Evolutionary conservation across 2,113 vertebrate species (phyloP).

Genomic region (Lophius piscatorius): DNA sequence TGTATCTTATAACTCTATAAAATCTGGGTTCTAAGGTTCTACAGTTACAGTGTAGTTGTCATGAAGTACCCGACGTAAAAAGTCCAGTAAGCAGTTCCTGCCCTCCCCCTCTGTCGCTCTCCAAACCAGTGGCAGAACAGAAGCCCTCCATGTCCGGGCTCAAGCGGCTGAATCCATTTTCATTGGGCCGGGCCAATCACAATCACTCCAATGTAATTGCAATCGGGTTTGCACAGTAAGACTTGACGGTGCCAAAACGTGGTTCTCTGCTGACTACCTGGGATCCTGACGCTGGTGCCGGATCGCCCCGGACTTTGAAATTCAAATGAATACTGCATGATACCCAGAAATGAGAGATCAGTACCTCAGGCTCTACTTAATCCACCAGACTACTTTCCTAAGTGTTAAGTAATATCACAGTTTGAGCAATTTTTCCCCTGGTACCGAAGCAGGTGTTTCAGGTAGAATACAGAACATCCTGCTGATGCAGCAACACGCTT

Average conservation of each 20-base stretch:
- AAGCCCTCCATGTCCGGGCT: slow-evolving; percentile 27
- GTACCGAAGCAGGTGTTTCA: slow-evolving; percentile 21
- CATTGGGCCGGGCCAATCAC: slow-evolving; percentile 45
- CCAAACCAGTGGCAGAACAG: slow-evolving; percentile 40
- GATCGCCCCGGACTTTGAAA: slow-evolving; percentile 25
- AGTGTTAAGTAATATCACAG: slow-evolving; percentile 46
- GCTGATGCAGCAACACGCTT: not conserved
- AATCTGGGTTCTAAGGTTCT: too few species aligned
- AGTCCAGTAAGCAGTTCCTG: slow-evolving; percentile 5
- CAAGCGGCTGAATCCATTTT: slow-evolving; percentile 55
- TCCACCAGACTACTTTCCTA: slow-evolving; percentile 25
- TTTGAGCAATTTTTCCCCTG: slow-evolving; percentile 37
- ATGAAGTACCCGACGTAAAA: too few species aligned
- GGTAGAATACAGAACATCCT: slow-evolving; percentile 15
- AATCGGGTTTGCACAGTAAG: slow-evolving; percentile 27
- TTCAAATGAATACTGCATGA: slow-evolving; percentile 48
- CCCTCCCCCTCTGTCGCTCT: slow-evolving; percentile 17
- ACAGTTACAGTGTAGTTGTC: too few species aligned
- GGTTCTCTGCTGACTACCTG: slow-evolving; percentile 30
- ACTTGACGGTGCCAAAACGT: slow-evolving; percentile 25
- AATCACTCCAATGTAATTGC: slow-evolving; percentile 56
- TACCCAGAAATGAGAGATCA: slow-evolving; percentile 38
- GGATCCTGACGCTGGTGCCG: not conserved
- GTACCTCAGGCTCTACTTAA: slow-evolving; percentile 47
- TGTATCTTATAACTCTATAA: too few species aligned